A percentile compares a stretch with the other conserved stretches of the same genome.
phyloP scores from a whole-genome alignment of 2,888 invertebrate genomes.

The Pachydiplax longipennis region DNA sequence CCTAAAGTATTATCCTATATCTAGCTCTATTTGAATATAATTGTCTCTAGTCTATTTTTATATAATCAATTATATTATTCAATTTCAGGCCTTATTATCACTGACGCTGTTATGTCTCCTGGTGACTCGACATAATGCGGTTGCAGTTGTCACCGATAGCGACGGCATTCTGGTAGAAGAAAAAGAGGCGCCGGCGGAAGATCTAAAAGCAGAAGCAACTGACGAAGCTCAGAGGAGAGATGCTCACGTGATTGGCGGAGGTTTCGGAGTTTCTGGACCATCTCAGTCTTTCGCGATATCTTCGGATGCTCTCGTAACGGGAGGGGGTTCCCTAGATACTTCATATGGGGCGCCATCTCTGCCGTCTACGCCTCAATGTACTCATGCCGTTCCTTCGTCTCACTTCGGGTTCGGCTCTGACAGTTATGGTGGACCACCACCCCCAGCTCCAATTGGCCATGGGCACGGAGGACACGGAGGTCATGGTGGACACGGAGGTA shows the following conservation, averaged over 20 bases:
- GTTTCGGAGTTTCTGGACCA: constrained; percentile 5
- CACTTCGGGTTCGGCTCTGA: background rate
- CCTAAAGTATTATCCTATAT: no score
- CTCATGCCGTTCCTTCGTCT: constrained; percentile 19
- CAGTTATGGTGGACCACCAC: constrained; percentile 1
- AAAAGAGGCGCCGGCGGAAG: background rate
- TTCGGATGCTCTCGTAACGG: constrained; percentile 3
- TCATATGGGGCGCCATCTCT: background rate
- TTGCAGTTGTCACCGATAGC: constrained; percentile 9
- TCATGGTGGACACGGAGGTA: background rate
- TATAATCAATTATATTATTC: no score
- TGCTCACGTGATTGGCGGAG: background rate
- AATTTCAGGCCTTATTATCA: constrained; percentile 6
- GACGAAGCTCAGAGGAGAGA: constrained; percentile 28
- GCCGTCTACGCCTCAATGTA: background rate
- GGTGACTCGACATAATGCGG: background rate
- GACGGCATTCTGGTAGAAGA: constrained; percentile 27
- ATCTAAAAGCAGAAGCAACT: background rate
- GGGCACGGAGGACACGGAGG: background rate
- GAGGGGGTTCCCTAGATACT: background rate
- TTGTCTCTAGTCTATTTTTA: no score
- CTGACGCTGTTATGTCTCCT: constrained; percentile 12
- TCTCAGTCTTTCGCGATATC: constrained; percentile 26
- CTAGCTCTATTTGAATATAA: no score
- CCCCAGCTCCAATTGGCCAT: background rate